Percentiles rank a stretch among this genome's conserved stretches.
These are phyloP conservation scores for Drosophila demipolita DNA, from an alignment of 2,888 invertebrate genomes.

Conservation along the genomic window DNA sequence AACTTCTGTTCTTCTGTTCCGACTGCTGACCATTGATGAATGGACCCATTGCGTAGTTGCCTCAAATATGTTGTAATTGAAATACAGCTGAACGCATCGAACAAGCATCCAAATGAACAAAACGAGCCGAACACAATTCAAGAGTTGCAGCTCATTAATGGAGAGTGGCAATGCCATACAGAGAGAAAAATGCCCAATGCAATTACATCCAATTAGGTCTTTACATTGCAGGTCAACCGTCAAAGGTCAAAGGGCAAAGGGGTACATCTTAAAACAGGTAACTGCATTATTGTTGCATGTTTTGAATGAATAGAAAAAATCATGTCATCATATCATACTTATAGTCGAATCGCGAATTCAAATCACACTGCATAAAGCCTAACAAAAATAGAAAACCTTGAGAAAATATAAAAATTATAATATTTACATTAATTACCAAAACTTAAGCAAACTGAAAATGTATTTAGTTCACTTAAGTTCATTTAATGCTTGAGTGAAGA, in stretches of 20 bases:
- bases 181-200: not conserved
- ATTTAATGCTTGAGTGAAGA: not conserved
- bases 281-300: not conserved
- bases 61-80: conserved; percentile 77
- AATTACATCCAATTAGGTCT: not conserved
- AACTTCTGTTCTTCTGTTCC: not conserved
- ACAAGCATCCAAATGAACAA: conserved; percentile 44
- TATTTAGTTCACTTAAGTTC: not conserved
- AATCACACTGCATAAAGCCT: not conserved
- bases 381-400: not conserved
- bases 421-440: not conserved
- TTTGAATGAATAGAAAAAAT: not conserved
- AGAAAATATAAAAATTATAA: not conserved
- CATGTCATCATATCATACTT: not conserved
- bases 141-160: conserved; percentile 38
- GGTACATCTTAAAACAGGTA: not conserved
- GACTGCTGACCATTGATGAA: conserved; percentile 42
- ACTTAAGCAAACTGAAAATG: not conserved
- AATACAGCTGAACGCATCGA: conserved; percentile 67
- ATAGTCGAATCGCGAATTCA: not conserved
- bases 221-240: not conserved
- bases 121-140: conserved; percentile 30
- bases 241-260: not conserved
- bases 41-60: conserved; percentile 47
- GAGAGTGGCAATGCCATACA: not conserved